Conservation (phyloP, 2,797 vertebrate species). For the Malacoraja senta region DNA sequence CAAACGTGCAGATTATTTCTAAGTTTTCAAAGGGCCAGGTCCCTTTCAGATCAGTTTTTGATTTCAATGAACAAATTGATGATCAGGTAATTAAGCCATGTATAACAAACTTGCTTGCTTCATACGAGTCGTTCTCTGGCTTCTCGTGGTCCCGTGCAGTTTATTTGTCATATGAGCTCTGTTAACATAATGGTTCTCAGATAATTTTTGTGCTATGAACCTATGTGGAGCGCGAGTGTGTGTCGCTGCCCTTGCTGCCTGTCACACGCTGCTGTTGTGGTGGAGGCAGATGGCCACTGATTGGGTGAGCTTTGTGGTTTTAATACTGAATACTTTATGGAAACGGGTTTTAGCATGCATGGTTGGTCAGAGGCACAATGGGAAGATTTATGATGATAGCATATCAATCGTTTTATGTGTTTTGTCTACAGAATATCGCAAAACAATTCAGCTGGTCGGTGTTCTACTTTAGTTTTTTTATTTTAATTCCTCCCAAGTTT, state of each 20-base stretch:
- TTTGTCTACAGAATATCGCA: slow-evolving; percentile 45
- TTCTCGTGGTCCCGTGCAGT: neutral
- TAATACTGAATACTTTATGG: slow-evolving; percentile 75
- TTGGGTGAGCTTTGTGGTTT: slow-evolving; percentile 72
- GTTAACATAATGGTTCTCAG: neutral
- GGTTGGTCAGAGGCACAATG: slow-evolving; percentile 64
- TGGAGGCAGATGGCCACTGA: slow-evolving; percentile 81
- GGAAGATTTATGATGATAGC: slow-evolving; percentile 65
- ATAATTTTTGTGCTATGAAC: slow-evolving; percentile 40
- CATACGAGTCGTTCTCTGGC: neutral
- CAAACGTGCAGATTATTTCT: neutral
- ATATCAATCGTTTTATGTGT: slow-evolving; percentile 68
- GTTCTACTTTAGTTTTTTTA: neutral
- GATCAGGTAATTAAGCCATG: neutral
- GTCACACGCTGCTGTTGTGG: slow-evolving; percentile 63
- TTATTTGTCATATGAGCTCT: neutral
- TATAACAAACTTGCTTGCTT: neutral
- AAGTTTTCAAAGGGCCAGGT: neutral
- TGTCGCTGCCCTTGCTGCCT: slow-evolving; percentile 54
- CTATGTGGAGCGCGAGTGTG: slow-evolving; percentile 58
- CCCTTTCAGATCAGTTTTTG: neutral
- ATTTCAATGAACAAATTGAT: neutral
- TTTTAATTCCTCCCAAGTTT: neutral
- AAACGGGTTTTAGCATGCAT: slow-evolving; percentile 74
- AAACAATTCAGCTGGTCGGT: neutral